Evolutionary conservation across 2,797 vertebrate species (phyloP), one percentile per base, ranked within the genome.

Genomic region (Botia almorhae): DNA sequence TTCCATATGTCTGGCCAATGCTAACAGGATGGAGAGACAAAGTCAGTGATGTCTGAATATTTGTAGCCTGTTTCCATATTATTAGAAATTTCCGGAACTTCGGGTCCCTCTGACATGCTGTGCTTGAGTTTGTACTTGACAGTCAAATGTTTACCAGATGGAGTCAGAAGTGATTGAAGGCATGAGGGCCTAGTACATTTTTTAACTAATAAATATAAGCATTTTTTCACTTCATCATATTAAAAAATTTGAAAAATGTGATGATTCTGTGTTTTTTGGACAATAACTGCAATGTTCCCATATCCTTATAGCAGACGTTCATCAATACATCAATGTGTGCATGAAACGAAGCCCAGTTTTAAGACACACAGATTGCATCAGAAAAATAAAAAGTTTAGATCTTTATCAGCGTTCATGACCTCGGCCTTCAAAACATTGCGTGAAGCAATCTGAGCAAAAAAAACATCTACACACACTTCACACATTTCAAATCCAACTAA

Each of bases 131-230:
- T 75, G 76, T 69, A n/a, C 63, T 68, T 77, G 17, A 81, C 19
- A 82, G 68, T 81, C 61, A 69, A 48, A 78, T 61, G 51, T 76
- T 83, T 70, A 74, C 73, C 77, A 81, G 77, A 84, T 76, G 69
- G 65, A 81, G 19, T 39, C 64, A 43, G 43, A 11, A 61, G 56
- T 69, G 48, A 61, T 26, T 64, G 33, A 75, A 70, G 56, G 76
- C 46, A 69, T 16, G n/a, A 51, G 33, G 53, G 77, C 50, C 67
- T 51, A 21, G 21, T 70, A 74, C 58, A 64, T 69, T 76, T 78
- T 80, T 76, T 73, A 79, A 80, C 53, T 53, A 70, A 82, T 80
- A 85, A 77, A 77, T 68, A 64, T 17, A 61, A 19, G 3, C 70
- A 58, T 26, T 67, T 51, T 65, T 39, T 21, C 21, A 73, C 39